Conservation (phyloP, 2,888 invertebrate genomes). For the Incurvaria masculella region DNA sequence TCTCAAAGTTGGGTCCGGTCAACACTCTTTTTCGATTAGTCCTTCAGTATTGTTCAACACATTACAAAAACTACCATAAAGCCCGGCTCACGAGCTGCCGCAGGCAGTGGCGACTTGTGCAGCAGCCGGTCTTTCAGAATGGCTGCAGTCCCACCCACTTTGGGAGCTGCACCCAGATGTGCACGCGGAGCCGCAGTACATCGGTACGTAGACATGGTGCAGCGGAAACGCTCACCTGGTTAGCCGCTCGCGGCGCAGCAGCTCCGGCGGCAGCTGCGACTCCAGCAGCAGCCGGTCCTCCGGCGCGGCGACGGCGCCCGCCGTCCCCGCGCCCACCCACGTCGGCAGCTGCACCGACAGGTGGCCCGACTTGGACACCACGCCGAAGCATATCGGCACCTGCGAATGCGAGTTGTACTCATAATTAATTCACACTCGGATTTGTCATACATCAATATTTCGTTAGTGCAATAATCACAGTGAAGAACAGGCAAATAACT, state of each 20-base stretch:
- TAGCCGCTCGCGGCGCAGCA: slow-evolving; percentile 71
- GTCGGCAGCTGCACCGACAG: slow-evolving; percentile 93
- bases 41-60: too few species aligned
- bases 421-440: too few species aligned
- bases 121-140: slow-evolving; percentile 34
- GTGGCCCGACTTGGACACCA: slow-evolving; percentile 93
- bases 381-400: slow-evolving; percentile 91
- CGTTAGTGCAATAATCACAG: too few species aligned
- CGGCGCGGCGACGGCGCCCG: slow-evolving; percentile 30
- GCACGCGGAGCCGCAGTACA: slow-evolving; percentile 96
- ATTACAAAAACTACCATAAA: too few species aligned
- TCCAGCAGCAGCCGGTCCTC: slow-evolving; percentile 39
- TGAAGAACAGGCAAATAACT: too few species aligned
- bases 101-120: too few species aligned
- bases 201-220: slow-evolving; percentile 54
- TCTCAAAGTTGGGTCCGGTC: too few species aligned
- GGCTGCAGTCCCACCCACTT: slow-evolving; percentile 68
- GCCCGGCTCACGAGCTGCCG: not conserved
- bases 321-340: slow-evolving; percentile 61
- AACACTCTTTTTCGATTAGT: too few species aligned
- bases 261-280: slow-evolving; percentile 64
- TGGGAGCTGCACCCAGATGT: slow-evolving; percentile 88
- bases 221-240: slow-evolving; percentile 52
- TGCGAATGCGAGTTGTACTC: slow-evolving; percentile 23
- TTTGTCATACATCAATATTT: too few species aligned